phyloP scores from a whole-genome alignment of 2,888 invertebrate genomes.

The Antitype chi region DNA sequence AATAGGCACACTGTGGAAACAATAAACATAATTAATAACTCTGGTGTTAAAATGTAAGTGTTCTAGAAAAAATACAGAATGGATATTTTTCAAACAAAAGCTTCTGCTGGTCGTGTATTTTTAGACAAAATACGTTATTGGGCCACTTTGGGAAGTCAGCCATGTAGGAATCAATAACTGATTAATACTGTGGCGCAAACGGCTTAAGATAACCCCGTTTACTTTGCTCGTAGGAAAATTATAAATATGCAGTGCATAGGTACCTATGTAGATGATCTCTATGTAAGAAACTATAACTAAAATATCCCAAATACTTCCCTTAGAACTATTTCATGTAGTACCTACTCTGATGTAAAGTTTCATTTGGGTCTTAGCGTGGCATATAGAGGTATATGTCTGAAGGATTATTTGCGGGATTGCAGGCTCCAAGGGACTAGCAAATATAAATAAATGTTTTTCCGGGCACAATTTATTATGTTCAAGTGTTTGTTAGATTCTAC shows the following conservation, averaged over 20 bases:
- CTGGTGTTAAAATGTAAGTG: neutral
- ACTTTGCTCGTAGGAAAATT: slow-evolving; percentile 18
- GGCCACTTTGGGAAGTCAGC: slow-evolving; percentile 21
- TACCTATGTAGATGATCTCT: neutral
- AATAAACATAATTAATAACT: neutral
- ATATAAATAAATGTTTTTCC: neutral
- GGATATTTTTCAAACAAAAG: slow-evolving; percentile 8
- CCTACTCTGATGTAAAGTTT: neutral
- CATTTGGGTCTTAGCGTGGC: neutral
- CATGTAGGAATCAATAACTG: slow-evolving; percentile 55
- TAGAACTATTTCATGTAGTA: neutral
- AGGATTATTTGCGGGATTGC: no score
- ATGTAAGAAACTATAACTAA: neutral
- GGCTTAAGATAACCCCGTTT: slow-evolving; percentile 42
- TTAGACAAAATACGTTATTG: slow-evolving; percentile 52
- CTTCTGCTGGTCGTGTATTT: slow-evolving; percentile 17
- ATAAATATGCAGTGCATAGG: neutral
- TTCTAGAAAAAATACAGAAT: slow-evolving; percentile 9
- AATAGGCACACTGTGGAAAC: neutral
- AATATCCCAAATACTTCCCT: neutral
- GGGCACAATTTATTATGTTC: neutral
- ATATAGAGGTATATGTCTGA: neutral
- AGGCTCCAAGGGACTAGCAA: no score
- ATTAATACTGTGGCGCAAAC: slow-evolving; percentile 44
- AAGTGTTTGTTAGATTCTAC: slow-evolving; percentile 2